A percentile compares a stretch with the other conserved stretches of the same genome.
Conservation (phyloP, 2,888 invertebrate genomes). For the Melanostoma scalare region DNA sequence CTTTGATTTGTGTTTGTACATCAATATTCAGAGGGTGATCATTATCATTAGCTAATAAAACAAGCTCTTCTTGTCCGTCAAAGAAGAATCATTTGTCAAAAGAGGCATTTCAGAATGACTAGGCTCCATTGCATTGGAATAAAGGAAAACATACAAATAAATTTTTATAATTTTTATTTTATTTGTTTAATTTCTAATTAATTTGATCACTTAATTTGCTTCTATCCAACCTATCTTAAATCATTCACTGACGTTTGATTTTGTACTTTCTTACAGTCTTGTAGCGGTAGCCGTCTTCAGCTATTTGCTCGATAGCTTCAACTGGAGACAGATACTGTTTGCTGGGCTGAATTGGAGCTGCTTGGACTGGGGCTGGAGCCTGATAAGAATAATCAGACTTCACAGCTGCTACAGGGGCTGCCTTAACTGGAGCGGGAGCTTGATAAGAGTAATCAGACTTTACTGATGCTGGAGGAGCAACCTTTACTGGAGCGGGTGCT, state of each 20-base stretch:
- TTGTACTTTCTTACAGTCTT: conserved; percentile 69
- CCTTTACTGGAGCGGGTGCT: conserved; percentile 31
- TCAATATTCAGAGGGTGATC: conserved; percentile 33
- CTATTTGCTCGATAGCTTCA: conserved; percentile 27
- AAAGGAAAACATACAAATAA: not conserved
- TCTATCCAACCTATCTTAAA: conserved; percentile 18
- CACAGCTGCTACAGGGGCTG: conserved; percentile 5
- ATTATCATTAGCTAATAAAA: not conserved
- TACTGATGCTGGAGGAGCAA: conserved; percentile 1
- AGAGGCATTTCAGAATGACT: no score
- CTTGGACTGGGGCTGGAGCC: not conserved
- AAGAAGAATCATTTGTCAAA: no score
- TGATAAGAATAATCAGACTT: no score
- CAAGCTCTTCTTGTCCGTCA: no score
- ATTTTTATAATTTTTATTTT: conserved; percentile 37
- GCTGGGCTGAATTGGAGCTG: conserved; percentile 14
- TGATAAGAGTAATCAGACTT: conserved; percentile 27
- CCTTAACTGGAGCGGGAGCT: conserved; percentile 35
- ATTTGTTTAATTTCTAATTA: conserved; percentile 1
- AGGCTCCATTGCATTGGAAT: not conserved
- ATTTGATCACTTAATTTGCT: conserved; percentile 49
- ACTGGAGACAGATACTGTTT: conserved; percentile 47
- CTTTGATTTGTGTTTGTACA: conserved; percentile 41
- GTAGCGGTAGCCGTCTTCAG: conserved; percentile 70
- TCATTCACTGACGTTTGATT: conserved; percentile 52